These are phyloP conservation scores for Antrozous pallidus DNA, from an alignment of 2,797 vertebrate species.

Conservation along the genomic window DNA sequence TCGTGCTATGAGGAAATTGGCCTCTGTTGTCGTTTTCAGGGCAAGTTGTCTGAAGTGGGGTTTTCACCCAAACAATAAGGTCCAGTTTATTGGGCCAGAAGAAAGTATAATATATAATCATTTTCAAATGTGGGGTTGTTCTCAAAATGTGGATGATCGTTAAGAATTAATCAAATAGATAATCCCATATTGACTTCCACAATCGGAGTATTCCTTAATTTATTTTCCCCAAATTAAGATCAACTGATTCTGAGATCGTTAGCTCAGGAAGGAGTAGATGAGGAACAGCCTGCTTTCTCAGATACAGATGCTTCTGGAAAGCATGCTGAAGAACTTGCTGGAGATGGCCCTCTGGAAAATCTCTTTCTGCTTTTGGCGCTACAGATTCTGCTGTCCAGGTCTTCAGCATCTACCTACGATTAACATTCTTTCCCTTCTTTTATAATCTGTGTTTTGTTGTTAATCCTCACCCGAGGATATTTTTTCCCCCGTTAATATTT, in stretches of 20 bases:
- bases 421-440: slow-evolving; percentile 62
- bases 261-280: slow-evolving; percentile 80
- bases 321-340: slow-evolving; percentile 79
- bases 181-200: not conserved
- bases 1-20: not conserved
- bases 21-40: not conserved
- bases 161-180: not conserved
- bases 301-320: slow-evolving; percentile 82
- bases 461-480: too few relatives aligned
- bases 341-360: slow-evolving; percentile 84
- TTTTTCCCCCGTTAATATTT: too few relatives aligned
- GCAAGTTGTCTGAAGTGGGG: not conserved
- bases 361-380: slow-evolving; percentile 81
- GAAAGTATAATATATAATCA: not conserved
- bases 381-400: slow-evolving; percentile 87
- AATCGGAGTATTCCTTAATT: not conserved
- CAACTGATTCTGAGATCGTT: slow-evolving; percentile 85
- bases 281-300: slow-evolving; percentile 83
- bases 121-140: not conserved
- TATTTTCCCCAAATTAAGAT: slow-evolving; percentile 76
- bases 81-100: not conserved
- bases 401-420: slow-evolving; percentile 84
- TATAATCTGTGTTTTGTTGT: not conserved
- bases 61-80: not conserved
- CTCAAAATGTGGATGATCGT: not conserved